phyloP scores from a whole-genome alignment of 2,113 vertebrate species.

The Syngnathus floridae region DNA sequence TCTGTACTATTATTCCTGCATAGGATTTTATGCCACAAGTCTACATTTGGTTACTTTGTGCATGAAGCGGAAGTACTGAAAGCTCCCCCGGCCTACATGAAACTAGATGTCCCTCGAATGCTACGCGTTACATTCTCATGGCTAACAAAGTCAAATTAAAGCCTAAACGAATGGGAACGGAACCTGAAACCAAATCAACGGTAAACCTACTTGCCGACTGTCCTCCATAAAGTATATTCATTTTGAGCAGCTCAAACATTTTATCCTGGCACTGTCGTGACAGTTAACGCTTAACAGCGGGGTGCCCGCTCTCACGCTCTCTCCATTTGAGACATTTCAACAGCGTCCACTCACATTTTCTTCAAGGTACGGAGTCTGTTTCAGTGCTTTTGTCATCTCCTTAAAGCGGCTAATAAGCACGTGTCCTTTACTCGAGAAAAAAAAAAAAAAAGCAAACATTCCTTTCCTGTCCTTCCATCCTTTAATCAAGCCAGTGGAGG shows the following conservation, averaged over 20 bases:
- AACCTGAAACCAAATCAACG: conserved; percentile 46
- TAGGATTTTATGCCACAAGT: conserved; percentile 81
- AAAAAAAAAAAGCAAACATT: conserved; percentile 13
- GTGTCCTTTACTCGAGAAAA: conserved; percentile 30
- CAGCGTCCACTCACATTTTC: conserved; percentile 59
- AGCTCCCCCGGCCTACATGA: conserved; percentile 73
- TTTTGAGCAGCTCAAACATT: conserved; percentile 59
- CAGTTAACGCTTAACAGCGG: conserved; percentile 40
- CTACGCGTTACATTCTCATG: conserved; percentile 70
- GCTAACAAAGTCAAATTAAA: conserved; percentile 67
- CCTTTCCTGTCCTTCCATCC: conserved; percentile 25
- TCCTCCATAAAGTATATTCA: conserved; percentile 61
- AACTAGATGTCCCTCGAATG: conserved; percentile 64
- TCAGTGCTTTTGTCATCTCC: conserved; percentile 66
- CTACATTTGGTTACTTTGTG: conserved; percentile 92
- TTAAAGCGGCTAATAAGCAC: conserved; percentile 43
- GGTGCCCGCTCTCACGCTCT: conserved; percentile 53
- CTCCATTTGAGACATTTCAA: conserved; percentile 48
- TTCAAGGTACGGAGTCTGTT: conserved; percentile 63
- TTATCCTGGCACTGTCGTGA: conserved; percentile 54
- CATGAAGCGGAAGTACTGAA: conserved; percentile 70
- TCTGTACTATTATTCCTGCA: conserved; percentile 89
- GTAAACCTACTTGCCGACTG: conserved; percentile 52
- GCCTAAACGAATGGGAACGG: conserved; percentile 56
- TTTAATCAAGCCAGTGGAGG: conserved; percentile 35